Percentiles rank a stretch among this genome's conserved stretches.
phyloP scores from a whole-genome alignment of 2,113 vertebrate species.

The Hydrolagus affinis region DNA sequence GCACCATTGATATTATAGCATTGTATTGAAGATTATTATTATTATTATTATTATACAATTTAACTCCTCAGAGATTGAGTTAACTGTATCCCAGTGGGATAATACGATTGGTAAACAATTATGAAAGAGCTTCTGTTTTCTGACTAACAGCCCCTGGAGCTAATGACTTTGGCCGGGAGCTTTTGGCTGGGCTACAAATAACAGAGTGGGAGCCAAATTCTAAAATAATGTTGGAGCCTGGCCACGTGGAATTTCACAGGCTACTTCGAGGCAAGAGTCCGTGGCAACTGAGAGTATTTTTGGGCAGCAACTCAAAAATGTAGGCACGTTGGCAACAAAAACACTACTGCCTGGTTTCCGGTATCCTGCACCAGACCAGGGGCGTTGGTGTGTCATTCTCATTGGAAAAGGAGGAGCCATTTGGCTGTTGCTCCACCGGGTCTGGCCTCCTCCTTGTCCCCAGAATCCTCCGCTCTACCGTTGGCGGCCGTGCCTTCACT shows the following conservation, averaged over 20 bases:
- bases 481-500: too few species aligned
- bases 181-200: neutral
- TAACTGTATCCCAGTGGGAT: neutral
- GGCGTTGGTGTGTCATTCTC: too few species aligned
- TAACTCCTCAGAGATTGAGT: too few species aligned
- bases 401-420: too few species aligned
- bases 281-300: conserved; percentile 13
- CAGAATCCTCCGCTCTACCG: too few species aligned
- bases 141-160: neutral
- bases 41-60: too few species aligned
- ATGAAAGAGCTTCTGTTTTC: neutral
- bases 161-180: conserved; percentile 1
- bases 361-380: too few species aligned
- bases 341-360: neutral
- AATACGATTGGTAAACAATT: neutral
- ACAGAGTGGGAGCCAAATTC: neutral
- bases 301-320: conserved; percentile 17
- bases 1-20: too few species aligned
- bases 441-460: too few species aligned
- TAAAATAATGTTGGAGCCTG: conserved; percentile 16
- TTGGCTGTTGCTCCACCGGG: too few species aligned
- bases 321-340: neutral
- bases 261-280: conserved; percentile 18
- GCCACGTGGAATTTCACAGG: conserved; percentile 23
- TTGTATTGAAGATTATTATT: too few species aligned